A percentile compares a stretch with the other conserved stretches of the same genome.
Evolutionary conservation across 2,113 vertebrate genomes (phyloP).

Genomic region (Columba janthina): DNA sequence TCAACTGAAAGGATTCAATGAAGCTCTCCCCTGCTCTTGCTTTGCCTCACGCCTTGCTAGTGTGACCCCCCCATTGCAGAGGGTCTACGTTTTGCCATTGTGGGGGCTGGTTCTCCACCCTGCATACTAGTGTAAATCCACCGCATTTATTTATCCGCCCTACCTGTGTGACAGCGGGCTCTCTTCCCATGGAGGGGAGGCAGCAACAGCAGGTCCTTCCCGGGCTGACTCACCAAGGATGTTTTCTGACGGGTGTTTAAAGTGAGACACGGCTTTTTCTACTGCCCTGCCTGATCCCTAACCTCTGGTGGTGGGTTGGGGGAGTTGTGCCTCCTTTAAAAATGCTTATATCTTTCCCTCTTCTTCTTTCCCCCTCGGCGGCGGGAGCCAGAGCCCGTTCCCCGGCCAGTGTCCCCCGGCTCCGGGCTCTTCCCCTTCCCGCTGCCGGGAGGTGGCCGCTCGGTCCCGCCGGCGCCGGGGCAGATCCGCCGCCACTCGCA

Average conservation of each 20-base stretch:
- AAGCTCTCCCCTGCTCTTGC: neutral
- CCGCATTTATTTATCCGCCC: neutral
- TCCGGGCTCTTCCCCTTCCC: neutral
- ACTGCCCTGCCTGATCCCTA: neutral
- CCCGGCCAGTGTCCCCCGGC: neutral
- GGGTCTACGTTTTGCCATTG: fast-evolving
- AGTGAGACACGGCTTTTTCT: neutral
- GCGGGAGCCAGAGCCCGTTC: neutral
- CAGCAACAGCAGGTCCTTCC: neutral
- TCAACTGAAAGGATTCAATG: too few species aligned
- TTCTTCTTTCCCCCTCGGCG: neutral
- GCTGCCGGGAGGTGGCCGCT: neutral
- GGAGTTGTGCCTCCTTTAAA: neutral
- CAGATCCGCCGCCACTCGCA: neutral
- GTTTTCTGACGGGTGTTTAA: neutral
- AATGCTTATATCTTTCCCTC: neutral
- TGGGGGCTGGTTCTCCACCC: neutral
- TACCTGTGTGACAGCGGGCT: neutral
- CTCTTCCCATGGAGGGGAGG: neutral
- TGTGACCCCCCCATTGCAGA: neutral
- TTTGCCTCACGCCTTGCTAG: neutral
- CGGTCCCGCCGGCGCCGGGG: neutral
- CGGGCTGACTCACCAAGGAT: neutral
- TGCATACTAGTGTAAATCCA: neutral
- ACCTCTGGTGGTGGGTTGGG: too few species aligned